Conservation (phyloP, 2,113 vertebrate genomes). For the Orcinus orca region DNA sequence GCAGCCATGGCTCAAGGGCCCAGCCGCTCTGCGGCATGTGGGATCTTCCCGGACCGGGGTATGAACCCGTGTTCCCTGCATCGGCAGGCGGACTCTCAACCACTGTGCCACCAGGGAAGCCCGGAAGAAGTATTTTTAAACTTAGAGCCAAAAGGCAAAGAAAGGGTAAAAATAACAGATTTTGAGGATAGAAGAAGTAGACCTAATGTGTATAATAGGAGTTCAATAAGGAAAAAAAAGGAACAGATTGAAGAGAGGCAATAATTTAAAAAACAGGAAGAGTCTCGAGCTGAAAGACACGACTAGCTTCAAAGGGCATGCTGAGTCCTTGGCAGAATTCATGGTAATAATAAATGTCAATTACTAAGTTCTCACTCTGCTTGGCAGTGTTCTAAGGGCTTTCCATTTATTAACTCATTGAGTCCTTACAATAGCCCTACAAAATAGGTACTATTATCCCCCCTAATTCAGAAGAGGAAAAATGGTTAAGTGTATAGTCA, state of each 20-base stretch:
- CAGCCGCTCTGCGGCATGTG: no score
- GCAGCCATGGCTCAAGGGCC: no score
- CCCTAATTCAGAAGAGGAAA: background rate
- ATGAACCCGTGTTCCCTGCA: no score
- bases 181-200: background rate
- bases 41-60: no score
- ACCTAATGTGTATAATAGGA: background rate
- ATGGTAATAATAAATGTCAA: background rate
- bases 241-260: background rate
- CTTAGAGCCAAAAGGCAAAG: constrained; percentile 3
- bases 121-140: background rate
- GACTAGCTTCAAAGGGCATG: background rate
- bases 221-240: background rate
- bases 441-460: background rate
- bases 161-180: background rate
- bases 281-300: background rate
- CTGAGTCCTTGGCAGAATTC: background rate
- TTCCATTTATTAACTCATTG: background rate
- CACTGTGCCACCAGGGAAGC: no score
- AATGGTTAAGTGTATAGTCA: background rate
- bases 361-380: background rate
- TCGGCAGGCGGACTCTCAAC: no score
- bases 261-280: background rate
- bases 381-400: background rate
- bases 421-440: background rate